Evolutionary conservation across 2,797 vertebrate genomes (phyloP).

Genomic region (Okamejei kenojei): DNA sequence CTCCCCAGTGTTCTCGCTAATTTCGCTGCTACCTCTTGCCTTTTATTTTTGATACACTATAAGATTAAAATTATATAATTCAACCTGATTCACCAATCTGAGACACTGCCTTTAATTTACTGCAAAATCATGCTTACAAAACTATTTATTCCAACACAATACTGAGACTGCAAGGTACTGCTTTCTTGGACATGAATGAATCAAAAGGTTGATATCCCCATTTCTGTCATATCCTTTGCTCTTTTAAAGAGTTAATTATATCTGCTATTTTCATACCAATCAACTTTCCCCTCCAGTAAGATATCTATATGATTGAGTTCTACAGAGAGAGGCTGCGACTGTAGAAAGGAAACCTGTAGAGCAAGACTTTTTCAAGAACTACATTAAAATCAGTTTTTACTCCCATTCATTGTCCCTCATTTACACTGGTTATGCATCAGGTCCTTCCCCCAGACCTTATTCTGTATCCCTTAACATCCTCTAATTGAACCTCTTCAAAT

Average conservation of each 20-base stretch:
- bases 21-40: not conserved
- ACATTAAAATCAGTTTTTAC: not conserved
- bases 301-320: not conserved
- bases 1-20: not conserved
- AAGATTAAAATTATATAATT: not conserved
- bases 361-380: not conserved
- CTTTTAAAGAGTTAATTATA: not conserved
- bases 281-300: not conserved
- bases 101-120: not conserved
- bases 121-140: not conserved
- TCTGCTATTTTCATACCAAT: not conserved
- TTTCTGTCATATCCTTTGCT: not conserved
- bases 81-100: not conserved
- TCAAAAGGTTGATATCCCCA: not conserved
- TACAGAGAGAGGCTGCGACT: not conserved
- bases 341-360: not conserved
- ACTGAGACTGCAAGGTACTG: not conserved
- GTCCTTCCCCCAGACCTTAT: not conserved
- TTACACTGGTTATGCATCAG: not conserved
- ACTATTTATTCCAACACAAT: not conserved
- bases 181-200: not conserved
- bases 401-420: not conserved
- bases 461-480: not conserved
- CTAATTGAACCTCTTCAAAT: not conserved
- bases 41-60: not conserved